Conservation (phyloP, 2,888 invertebrate genomes). For the Drosophila nr. fundita region DNA sequence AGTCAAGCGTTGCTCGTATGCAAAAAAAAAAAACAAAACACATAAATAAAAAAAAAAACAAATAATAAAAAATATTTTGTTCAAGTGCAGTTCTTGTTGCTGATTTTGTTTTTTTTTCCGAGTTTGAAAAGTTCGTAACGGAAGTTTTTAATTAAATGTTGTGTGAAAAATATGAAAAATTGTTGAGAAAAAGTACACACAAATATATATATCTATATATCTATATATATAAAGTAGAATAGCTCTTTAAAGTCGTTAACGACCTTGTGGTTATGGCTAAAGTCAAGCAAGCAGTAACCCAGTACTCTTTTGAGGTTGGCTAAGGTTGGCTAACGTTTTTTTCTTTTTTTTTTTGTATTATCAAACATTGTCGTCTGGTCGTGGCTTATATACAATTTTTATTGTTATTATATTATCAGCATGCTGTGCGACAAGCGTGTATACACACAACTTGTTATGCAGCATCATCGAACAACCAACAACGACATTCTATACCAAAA, state of each 20-base stretch:
- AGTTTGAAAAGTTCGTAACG: constrained; percentile 34
- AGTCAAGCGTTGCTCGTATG: constrained; percentile 58
- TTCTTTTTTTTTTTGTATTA: neutral
- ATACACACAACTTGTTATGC: constrained; percentile 35
- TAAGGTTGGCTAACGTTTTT: neutral
- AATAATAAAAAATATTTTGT: constrained; percentile 31
- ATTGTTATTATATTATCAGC: constrained; percentile 76
- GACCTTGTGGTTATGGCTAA: constrained; percentile 47
- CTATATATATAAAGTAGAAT: neutral
- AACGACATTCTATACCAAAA: neutral
- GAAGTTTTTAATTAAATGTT: constrained; percentile 74
- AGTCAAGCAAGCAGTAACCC: constrained; percentile 31
- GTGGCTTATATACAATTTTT: constrained; percentile 36
- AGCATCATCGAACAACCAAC: constrained; percentile 9
- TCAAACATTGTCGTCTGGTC: constrained; percentile 36
- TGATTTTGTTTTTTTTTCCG: constrained; percentile 4
- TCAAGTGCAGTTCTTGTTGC: constrained; percentile 67
- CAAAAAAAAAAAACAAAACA: constrained; percentile 26
- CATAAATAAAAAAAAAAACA: constrained; percentile 8
- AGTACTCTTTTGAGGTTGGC: neutral
- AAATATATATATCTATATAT: neutral
- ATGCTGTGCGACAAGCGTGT: constrained; percentile 43
- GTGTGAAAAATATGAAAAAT: constrained; percentile 36
- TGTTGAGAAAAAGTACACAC: neutral
- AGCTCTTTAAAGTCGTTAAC: constrained; percentile 12